phyloP scores from a whole-genome alignment of 2,888 invertebrate genomes.

The Drosophila tanythrix region DNA sequence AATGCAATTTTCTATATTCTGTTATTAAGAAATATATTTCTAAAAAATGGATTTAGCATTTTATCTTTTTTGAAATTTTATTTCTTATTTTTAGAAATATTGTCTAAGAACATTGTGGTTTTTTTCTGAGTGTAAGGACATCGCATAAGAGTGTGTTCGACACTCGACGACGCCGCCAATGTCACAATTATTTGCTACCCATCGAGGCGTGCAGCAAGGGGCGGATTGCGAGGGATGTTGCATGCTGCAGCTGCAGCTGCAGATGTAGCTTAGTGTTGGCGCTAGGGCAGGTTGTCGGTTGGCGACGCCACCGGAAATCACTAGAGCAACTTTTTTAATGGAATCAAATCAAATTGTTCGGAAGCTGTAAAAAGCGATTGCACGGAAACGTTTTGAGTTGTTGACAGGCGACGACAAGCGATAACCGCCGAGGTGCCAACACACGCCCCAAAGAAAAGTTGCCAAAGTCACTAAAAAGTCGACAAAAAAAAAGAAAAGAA shows the following conservation, averaged over 20 bases:
- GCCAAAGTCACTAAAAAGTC: slow-evolving; percentile 62
- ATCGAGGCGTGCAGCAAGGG: slow-evolving; percentile 10
- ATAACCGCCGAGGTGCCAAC: slow-evolving; percentile 76
- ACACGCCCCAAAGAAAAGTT: slow-evolving; percentile 65
- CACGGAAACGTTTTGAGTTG: slow-evolving; percentile 81
- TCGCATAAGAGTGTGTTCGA: slow-evolving; percentile 66
- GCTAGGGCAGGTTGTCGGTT: slow-evolving; percentile 20
- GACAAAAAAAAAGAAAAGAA: slow-evolving; percentile 42
- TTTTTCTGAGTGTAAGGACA: slow-evolving; percentile 29
- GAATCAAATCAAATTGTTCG: slow-evolving; percentile 81
- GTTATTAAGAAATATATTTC: too few species aligned
- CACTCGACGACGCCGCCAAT: slow-evolving; percentile 70
- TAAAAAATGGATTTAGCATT: too few species aligned
- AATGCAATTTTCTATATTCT: too few species aligned
- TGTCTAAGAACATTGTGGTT: neutral
- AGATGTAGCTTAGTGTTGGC: slow-evolving; percentile 56
- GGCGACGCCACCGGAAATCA: slow-evolving; percentile 65
- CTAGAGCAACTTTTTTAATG: slow-evolving; percentile 80
- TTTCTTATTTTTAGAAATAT: neutral
- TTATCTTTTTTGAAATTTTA: neutral
- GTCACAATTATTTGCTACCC: slow-evolving; percentile 76
- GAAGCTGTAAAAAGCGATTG: slow-evolving; percentile 82
- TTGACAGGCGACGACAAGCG: slow-evolving; percentile 69
- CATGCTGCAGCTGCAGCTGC: slow-evolving; percentile 50
- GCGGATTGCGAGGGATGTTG: slow-evolving; percentile 4